Base-by-base conservation (phyloP, 2,797 vertebrate genomes). In the Myotis daubentonii region DNA sequence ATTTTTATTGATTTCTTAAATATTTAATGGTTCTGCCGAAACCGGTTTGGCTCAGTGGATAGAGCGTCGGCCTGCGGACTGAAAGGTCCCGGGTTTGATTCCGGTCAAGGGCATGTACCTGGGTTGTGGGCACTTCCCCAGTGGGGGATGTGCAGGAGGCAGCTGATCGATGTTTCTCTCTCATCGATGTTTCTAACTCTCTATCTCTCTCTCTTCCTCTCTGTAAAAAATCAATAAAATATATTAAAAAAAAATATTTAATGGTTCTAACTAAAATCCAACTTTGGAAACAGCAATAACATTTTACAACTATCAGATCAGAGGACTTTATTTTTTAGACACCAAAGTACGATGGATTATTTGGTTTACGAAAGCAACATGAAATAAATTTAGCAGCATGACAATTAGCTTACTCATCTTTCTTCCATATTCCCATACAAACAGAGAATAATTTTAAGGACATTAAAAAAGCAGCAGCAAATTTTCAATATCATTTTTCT, bases 321-420 rank as follows among this genome's bases (percentile, higher is more conserved):
- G 13, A 80, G 2, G 4, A 60, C 10, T 71, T 84, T 87, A 89
- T 28, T 92, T 87, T 96, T 81, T 41, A 93, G 79, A 84, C n/a
- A 78, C 25, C 25, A 62, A 78, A 80, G 9, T 92, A 36, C 81
- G 6, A 82, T 44, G 25, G 85, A 70, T 88, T 81, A 70, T 81
- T 93, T 80, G 30, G 23, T 72, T 90, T 85, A 12, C 28, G 62
- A n/a, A 44, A 92, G 19, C 38, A 78, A 72, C n/a, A n/a, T 55
- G 22, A 75, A 90, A 75, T 87, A 93, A 95, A 90, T 65, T 80
- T 92, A 84, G 38, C 33, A 87, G 25, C 10, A 49, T 87, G 66
- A 87, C 41, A 94, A 89, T 87, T 90, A 89, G 47, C 49, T 96
- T 94, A 57, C 13, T 78, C 49, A n/a, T 92, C 62, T 90, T 86